A percentile compares a stretch with the other conserved stretches of the same genome.
phyloP scores from a whole-genome alignment of 2,113 vertebrate genomes.

The Rhagologus leucostigma region DNA sequence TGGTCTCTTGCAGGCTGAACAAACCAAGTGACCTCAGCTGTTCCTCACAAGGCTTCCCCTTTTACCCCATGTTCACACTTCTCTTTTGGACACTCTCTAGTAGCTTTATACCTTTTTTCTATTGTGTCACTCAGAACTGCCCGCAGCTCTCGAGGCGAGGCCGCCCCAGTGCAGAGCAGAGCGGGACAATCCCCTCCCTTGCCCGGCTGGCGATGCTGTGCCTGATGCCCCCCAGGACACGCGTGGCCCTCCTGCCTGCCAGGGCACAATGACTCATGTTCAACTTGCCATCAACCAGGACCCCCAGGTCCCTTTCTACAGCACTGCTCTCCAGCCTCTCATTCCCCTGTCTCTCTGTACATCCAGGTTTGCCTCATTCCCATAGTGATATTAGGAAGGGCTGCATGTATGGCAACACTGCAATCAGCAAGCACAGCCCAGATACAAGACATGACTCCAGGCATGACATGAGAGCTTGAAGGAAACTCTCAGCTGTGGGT shows the following conservation, averaged over 20 bases:
- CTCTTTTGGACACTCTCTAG: neutral
- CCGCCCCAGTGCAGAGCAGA: fast-evolving
- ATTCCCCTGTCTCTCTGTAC: neutral
- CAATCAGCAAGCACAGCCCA: neutral
- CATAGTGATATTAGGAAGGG: neutral
- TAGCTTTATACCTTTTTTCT: neutral
- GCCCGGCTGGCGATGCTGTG: fast-evolving
- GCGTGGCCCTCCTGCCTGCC: fast-evolving
- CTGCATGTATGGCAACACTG: neutral
- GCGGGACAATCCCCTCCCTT: neutral
- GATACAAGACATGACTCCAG: neutral
- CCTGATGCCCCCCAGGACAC: neutral
- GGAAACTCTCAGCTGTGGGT: neutral
- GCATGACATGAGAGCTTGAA: neutral
- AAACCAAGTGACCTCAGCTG: neutral
- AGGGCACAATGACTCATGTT: neutral
- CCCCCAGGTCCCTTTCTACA: fast-evolving
- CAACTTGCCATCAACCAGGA: fast-evolving
- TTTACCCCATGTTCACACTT: neutral
- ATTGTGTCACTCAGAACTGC: fast-evolving
- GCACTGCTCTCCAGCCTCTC: neutral
- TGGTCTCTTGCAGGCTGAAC: neutral
- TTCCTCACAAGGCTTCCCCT: neutral
- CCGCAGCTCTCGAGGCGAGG: neutral
- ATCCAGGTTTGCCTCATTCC: neutral